phyloP scores from a whole-genome alignment of 2,888 invertebrate species.

The Coleophora flavipennella region DNA sequence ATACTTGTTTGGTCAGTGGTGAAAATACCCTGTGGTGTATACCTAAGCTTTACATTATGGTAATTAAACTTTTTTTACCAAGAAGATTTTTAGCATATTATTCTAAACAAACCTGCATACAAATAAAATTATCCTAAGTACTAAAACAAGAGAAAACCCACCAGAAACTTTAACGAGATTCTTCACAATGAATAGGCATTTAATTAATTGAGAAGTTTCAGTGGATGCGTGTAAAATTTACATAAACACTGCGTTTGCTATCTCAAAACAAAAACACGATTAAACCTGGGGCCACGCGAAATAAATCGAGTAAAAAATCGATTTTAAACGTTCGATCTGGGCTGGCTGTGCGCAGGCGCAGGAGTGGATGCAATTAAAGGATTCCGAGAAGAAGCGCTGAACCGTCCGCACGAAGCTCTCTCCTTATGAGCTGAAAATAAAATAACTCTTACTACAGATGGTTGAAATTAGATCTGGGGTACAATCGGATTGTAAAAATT shows the following conservation, averaged over 20 bases:
- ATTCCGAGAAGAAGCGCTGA: constrained; percentile 54
- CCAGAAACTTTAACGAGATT: too few species aligned
- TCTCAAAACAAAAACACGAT: constrained; percentile 60
- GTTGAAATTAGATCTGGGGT: background rate
- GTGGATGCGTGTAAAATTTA: constrained; percentile 67
- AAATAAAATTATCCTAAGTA: too few species aligned
- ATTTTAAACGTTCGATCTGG: constrained; percentile 69
- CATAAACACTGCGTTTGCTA: constrained; percentile 64
- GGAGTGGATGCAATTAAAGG: constrained; percentile 68
- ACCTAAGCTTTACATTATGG: too few species aligned
- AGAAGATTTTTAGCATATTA: too few species aligned
- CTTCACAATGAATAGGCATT: constrained; percentile 3
- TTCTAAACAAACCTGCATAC: too few species aligned
- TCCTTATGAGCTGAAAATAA: constrained; percentile 20
- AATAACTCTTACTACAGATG: constrained; percentile 14
- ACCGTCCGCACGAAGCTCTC: constrained; percentile 36
- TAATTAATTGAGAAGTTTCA: constrained; percentile 70
- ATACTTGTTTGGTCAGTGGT: too few species aligned
- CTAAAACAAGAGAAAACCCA: too few species aligned
- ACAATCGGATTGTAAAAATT: background rate
- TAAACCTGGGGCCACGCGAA: constrained; percentile 52
- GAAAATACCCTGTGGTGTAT: too few species aligned
- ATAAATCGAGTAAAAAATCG: constrained; percentile 69
- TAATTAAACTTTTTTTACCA: too few species aligned
- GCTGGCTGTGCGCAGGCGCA: constrained; percentile 22